A percentile compares a stretch with the other conserved stretches of the same genome.
These are phyloP conservation scores for Ephestia elutella DNA, from an alignment of 1,140 invertebrate genomes.

Conservation along the genomic window DNA sequence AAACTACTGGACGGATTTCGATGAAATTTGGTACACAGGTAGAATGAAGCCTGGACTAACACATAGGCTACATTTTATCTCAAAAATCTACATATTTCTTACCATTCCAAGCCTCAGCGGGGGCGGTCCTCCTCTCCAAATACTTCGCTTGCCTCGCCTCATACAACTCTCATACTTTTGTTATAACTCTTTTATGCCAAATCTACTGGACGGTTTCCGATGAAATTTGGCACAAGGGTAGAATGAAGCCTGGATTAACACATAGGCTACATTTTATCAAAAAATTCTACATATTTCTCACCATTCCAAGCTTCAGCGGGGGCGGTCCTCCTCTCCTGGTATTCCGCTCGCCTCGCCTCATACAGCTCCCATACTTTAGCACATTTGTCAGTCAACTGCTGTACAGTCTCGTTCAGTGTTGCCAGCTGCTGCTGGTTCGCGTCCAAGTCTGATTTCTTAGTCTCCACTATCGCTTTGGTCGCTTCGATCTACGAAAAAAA, in stretches of 20 bases:
- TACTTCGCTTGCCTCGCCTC: slow-evolving; percentile 74
- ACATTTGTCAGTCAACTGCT: slow-evolving; percentile 76
- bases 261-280: too few relatives aligned
- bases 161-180: slow-evolving; percentile 71
- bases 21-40: too few relatives aligned
- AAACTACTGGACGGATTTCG: too few relatives aligned
- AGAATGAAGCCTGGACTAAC: too few relatives aligned
- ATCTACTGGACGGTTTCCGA: too few relatives aligned
- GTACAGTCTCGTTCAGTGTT: slow-evolving; percentile 79
- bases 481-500: slow-evolving; percentile 70
- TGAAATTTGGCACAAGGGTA: too few relatives aligned
- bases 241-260: too few relatives aligned
- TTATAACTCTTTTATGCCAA: too few relatives aligned
- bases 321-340: slow-evolving; percentile 44
- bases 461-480: slow-evolving; percentile 79
- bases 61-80: too few relatives aligned
- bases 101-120: slow-evolving; percentile 41
- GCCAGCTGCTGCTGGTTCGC: slow-evolving; percentile 86
- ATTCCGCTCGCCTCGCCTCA: slow-evolving; percentile 74
- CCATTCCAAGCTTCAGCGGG: too few relatives aligned
- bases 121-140: slow-evolving; percentile 43
- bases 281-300: too few relatives aligned
- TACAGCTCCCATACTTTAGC: slow-evolving; percentile 72
- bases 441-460: slow-evolving; percentile 87
- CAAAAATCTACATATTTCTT: neutral